Base-by-base conservation (phyloP, 64 coral and sea anemone species). In the Astreopora myriophthalma region DNA sequence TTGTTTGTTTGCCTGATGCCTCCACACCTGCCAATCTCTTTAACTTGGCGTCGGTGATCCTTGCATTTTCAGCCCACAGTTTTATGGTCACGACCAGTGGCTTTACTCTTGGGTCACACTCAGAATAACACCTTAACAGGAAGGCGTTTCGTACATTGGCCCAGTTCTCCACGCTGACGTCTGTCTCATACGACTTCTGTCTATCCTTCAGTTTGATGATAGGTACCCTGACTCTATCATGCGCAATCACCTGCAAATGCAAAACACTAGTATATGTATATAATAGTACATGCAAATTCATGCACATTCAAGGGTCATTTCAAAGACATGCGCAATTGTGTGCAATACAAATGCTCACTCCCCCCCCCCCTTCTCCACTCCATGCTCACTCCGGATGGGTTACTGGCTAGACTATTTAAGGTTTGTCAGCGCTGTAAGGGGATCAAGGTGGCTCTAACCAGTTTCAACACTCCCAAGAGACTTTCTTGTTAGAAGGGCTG, bases 121-220 rank as follows among this genome's bases (percentile, higher is more conserved):
- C 79, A 19, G 79, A 83, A 13, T 40, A 83, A 25, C 79, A 83
- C 23, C 58, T 83, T 63, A 83, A 63, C 24, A 40, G 8, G 31
- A 83, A 83, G 10, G 79, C 79, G 26, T 83, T 83, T 64, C 22
- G 17, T 61, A 83, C 20, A 12, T 57, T 83, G 79, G 17, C 36
- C 79, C 79, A 83, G 30, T 83, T 83, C 22, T 83, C 79, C 55
- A 83, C 79, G 57, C 79, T 83, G 22, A 83, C 64, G 16, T 83
- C 79, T 3, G 79, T 83, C 64, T 83, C 79, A 63, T 34, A 65
- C 22, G 79, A 83, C 57, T 38, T 64, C 34, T 83, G 55, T 1
- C 79, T 83, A n/a, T 83, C 79, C 32, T 83, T 38, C 28, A 83
- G 79, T 38, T 83, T 83, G 51, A 83, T 83, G 52, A 83, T 83